Base-by-base conservation (phyloP, 1,140 invertebrate genomes). In the Leptinotarsa defecta region DNA sequence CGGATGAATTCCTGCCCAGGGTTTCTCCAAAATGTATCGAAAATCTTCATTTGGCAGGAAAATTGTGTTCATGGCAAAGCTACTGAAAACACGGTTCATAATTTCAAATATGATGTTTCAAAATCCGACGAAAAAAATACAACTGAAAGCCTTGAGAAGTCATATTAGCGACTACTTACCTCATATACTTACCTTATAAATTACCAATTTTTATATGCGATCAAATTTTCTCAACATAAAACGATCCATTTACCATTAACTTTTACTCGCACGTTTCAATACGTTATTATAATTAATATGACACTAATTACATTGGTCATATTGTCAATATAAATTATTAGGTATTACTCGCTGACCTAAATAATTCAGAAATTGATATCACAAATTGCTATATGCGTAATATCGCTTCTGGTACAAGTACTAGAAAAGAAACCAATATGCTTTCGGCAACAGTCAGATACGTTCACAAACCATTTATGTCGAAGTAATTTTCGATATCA, bases 181-280 rank as follows among this genome's bases (percentile, higher is more conserved):
- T 34, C 34, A 34, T 34, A 11, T 34, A 34, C 6, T 11, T 11
- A 34, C 8, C 34, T 11, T 43, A 34, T 34, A 43, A 43, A 11
- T 43, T 11, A 43, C 52, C 52, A 6, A 57, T 8, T 17, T 57
- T 57, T 57, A n/a, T 6, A 15, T 57, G 1, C 17, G 13, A 57
- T n/a, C 5, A 57, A 15, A 57, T 57, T 57, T 57, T 57, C n/a
- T 8, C 6, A 4, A 3, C 17, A 19, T 57, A n/a, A 57, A 57
- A 17, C n/a, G 52, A 57, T 57, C 52, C 17, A 57, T 57, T 57
- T n/a, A 11, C 52, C 0, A 57, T 57, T 57, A 49, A 69, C 68
- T 69, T 69, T 69, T 69, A 69, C 68, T 69, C 34, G n/a, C 11
- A 48, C 68, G 43, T n/a, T 69, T 57, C n/a, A 19, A 69, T 43